Evolutionary conservation across 1,140 invertebrate genomes (phyloP).

Genomic region (Drosophila ficusphila): DNA sequence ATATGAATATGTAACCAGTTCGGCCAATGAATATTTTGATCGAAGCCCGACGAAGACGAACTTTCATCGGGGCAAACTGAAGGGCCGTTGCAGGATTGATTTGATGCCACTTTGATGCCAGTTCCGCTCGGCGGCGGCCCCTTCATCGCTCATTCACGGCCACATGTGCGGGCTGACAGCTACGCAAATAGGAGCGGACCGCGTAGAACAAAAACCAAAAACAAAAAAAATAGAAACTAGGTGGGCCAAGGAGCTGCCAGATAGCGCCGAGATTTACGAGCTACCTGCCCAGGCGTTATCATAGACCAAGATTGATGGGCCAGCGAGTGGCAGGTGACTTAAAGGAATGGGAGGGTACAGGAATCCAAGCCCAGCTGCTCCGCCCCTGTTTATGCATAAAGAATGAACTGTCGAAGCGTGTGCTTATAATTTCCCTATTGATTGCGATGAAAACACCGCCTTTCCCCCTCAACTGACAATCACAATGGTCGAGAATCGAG

Average conservation of each 20-base stretch:
- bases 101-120: slow-evolving; percentile 12
- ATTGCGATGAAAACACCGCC: slow-evolving; percentile 21
- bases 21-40: slow-evolving; percentile 44
- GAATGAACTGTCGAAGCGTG: slow-evolving; percentile 58
- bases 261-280: slow-evolving; percentile 77
- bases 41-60: slow-evolving; percentile 25
- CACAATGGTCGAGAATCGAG: slow-evolving; percentile 40
- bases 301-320: slow-evolving; percentile 74
- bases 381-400: slow-evolving; percentile 60
- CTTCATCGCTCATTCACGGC: slow-evolving; percentile 38
- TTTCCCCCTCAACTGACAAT: slow-evolving; percentile 33
- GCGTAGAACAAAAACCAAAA: slow-evolving; percentile 34
- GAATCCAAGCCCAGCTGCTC: slow-evolving; percentile 30
- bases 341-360: not conserved
- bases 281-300: slow-evolving; percentile 73
- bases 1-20: slow-evolving; percentile 44
- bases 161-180: slow-evolving; percentile 73
- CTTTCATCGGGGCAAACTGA: slow-evolving; percentile 22
- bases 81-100: slow-evolving; percentile 20
- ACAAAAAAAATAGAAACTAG: slow-evolving; percentile 9
- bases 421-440: slow-evolving; percentile 65
- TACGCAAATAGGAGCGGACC: slow-evolving; percentile 68
- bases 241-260: slow-evolving; percentile 34
- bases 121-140: not conserved
- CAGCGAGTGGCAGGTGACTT: slow-evolving; percentile 53